Base-by-base conservation (phyloP, 2,888 invertebrate species). In the Hyposoter didymator region DNA sequence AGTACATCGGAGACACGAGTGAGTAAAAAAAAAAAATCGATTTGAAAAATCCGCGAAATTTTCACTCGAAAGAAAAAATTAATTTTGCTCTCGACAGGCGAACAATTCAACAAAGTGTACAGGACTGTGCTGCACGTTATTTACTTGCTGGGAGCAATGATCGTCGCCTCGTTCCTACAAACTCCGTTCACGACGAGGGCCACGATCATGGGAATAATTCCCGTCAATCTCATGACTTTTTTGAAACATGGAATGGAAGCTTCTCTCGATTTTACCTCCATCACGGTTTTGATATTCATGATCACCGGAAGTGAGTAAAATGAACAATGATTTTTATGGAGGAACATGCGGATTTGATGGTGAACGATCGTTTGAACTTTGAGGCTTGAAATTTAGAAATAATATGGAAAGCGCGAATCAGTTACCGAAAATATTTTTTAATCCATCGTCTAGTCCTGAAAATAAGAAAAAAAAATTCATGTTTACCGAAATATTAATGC, bases 151-250 rank as follows among this genome's bases (percentile, higher is more conserved):
- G 85, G 87, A 14, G 92, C 92, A 8, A 94, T 94, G 94, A 87
- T 94, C 70, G 83, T 93, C n/a, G 92, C 94, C 7, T 90, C 93
- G 8, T 94, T 94, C 82, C 87, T 94, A 19, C 90, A 93, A 87
- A 92, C 92, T 8, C 94, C 94, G 12, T 88, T 91, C 64, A 86
- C 92, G 70, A 93, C 93, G 0, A 90, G 94, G 88, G 85, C 89
- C 12, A 90, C 91, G 2, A 92, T 94, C 59, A 86, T 94, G 87
- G 91, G 90, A 45, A 86, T 94, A 32, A 90, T 93, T 32, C 93
- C 93, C 3, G 72, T 93, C 28, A 94, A 94, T 89, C 88, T 94
- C 8, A 73, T 87, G 22, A 89, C 93, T 0, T 93, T 90, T 75
- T 90, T 93, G 74, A 93, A 93, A 83, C 92, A 93, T 75, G 94